phyloP scores from a whole-genome alignment of 2,797 vertebrate genomes.

The Neostethus bicornis region DNA sequence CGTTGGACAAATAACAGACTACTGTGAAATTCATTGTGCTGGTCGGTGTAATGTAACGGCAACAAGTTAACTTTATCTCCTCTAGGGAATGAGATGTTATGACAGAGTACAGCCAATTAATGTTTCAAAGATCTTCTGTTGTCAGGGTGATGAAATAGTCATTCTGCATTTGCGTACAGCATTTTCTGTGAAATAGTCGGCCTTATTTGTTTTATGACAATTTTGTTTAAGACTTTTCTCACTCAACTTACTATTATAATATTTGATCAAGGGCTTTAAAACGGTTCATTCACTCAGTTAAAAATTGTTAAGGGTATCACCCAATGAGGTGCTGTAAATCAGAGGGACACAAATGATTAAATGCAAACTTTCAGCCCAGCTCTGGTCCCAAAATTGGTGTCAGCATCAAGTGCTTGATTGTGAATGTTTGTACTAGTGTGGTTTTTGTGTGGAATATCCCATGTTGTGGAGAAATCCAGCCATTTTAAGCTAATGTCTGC shows the following conservation, averaged over 20 bases:
- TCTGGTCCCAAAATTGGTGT: conserved; percentile 38
- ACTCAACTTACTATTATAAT: neutral
- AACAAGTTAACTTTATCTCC: conserved; percentile 25
- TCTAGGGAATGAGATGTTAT: conserved; percentile 14
- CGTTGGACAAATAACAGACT: conserved; percentile 35
- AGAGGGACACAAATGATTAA: conserved; percentile 61
- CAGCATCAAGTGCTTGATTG: conserved; percentile 38
- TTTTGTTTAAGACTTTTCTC: neutral
- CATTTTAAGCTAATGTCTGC: conserved; percentile 50
- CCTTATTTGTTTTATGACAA: neutral
- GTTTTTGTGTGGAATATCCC: conserved; percentile 22
- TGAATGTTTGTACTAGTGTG: conserved; percentile 25
- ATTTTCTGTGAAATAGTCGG: neutral
- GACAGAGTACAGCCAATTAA: conserved; percentile 7
- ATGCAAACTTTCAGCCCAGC: conserved; percentile 51
- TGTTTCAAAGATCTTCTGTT: conserved; percentile 20
- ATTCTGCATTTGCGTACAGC: neutral
- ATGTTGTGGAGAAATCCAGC: conserved; percentile 35
- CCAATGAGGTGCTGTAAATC: conserved; percentile 45
- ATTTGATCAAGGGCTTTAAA: neutral
- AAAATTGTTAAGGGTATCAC: conserved; percentile 39
- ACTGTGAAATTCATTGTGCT: conserved; percentile 13
- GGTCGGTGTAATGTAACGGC: conserved; percentile 36
- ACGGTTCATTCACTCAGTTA: conserved; percentile 5
- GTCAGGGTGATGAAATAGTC: conserved; percentile 8